Evolutionary conservation across 2,888 invertebrate species (phyloP).

Genomic region (Colostygia pectinataria): DNA sequence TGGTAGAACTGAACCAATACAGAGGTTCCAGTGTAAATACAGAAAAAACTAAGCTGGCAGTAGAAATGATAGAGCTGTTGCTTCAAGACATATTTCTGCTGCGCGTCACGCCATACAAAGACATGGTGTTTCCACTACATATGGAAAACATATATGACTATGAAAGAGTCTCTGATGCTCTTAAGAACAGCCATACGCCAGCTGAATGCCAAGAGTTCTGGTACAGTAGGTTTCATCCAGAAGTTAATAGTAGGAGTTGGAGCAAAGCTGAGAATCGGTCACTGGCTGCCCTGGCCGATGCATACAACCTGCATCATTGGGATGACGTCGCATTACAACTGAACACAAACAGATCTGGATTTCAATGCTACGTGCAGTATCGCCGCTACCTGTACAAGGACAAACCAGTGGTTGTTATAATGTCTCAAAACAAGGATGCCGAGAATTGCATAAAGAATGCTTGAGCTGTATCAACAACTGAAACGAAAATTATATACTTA

Average conservation of each 20-base stretch:
- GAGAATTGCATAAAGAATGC: too few relatives aligned
- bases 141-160: slow-evolving; percentile 12
- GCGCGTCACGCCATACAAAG: slow-evolving; percentile 6
- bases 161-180: slow-evolving; percentile 4
- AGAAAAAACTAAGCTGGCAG: slow-evolving; percentile 3
- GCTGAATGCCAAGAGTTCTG: slow-evolving; percentile 15
- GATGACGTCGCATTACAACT: background rate
- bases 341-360: slow-evolving; percentile 4
- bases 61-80: slow-evolving; percentile 9
- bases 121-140: slow-evolving; percentile 3
- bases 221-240: slow-evolving; percentile 12
- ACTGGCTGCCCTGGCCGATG: background rate
- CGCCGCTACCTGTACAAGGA: slow-evolving; percentile 11
- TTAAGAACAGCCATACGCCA: slow-evolving; percentile 5
- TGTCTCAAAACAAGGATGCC: too few relatives aligned
- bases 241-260: slow-evolving; percentile 1
- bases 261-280: slow-evolving; percentile 8
- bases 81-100: slow-evolving; percentile 14
- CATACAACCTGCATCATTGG: slow-evolving; percentile 4
- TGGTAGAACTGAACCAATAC: background rate
- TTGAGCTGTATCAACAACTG: too few relatives aligned
- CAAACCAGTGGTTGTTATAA: background rate
- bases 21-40: background rate
- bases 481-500: too few relatives aligned
- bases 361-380: slow-evolving; percentile 17